Percentiles rank a stretch among this genome's conserved stretches.
phyloP scores from a whole-genome alignment of 1,140 invertebrate species.

The Polyergus mexicanus region DNA sequence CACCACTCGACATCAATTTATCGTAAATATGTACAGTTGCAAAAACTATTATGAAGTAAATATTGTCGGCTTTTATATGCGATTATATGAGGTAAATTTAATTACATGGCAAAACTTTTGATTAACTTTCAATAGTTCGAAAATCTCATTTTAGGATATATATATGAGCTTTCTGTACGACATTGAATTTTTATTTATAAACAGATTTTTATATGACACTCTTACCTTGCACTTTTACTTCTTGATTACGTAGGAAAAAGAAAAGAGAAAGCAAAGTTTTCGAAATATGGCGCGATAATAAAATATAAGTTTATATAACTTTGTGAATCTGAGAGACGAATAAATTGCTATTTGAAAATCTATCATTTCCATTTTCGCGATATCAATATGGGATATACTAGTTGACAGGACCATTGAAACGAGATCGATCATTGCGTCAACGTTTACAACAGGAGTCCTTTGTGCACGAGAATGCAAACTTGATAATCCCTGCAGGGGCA shows the following conservation, averaged over 20 bases:
- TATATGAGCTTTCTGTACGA: not conserved
- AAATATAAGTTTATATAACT: not conserved
- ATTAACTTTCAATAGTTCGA: constrained; percentile 5
- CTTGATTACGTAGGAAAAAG: not conserved
- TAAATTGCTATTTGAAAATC: not conserved
- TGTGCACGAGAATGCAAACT: constrained; percentile 27
- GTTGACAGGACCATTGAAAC: constrained; percentile 31
- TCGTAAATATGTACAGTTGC: not conserved
- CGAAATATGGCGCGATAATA: not conserved
- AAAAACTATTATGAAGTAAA: not conserved
- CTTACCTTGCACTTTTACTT: not conserved
- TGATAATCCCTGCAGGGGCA: not conserved
- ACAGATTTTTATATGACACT: too few relatives aligned
- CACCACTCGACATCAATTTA: constrained; percentile 11
- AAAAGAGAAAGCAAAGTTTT: not conserved
- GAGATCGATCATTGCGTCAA: constrained; percentile 29
- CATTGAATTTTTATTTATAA: too few relatives aligned
- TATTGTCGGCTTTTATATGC: not conserved
- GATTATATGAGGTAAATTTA: not conserved
- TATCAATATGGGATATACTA: constrained; percentile 14
- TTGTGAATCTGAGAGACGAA: not conserved
- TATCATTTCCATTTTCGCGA: not conserved
- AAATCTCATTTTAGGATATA: not conserved
- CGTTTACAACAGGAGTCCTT: constrained; percentile 29
- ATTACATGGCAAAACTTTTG: not conserved